These are phyloP conservation scores for Plebejus anna DNA, from an alignment of 2,888 invertebrate genomes.

Conservation along the genomic window DNA sequence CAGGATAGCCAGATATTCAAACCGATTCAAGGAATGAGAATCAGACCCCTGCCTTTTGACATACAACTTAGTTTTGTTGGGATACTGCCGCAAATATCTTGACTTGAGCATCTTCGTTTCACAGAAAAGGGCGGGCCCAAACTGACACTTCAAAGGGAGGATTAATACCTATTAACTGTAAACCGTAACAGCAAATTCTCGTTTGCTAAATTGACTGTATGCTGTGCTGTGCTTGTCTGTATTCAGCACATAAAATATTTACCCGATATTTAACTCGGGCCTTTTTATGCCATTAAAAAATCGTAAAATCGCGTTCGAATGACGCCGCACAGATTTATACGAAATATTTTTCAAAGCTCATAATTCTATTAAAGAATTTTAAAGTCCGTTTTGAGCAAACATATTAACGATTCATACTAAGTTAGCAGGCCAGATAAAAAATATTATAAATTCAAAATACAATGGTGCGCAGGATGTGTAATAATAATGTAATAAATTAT, in stretches of 20 bases:
- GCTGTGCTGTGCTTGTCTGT: neutral
- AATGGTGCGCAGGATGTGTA: neutral
- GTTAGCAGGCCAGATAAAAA: neutral
- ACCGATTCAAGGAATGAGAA: no score
- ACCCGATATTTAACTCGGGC: neutral
- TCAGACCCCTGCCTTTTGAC: no score
- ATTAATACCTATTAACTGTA: no score
- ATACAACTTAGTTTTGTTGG: no score
- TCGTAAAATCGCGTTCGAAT: neutral
- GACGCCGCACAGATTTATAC: neutral
- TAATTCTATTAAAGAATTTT: neutral
- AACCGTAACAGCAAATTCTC: neutral
- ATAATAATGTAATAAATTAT: no score
- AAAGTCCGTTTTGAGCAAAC: neutral
- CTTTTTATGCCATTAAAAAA: constrained; percentile 7
- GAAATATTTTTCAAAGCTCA: constrained; percentile 5
- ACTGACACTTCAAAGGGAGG: no score
- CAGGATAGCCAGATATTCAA: no score
- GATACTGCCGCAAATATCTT: no score
- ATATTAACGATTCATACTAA: neutral
- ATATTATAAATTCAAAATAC: neutral
- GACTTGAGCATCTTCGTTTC: no score
- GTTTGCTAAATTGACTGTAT: neutral
- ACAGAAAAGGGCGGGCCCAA: no score
- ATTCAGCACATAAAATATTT: neutral